phyloP scores from a whole-genome alignment of 2,113 vertebrate genomes.

The Oncorhynchus kisutch region DNA sequence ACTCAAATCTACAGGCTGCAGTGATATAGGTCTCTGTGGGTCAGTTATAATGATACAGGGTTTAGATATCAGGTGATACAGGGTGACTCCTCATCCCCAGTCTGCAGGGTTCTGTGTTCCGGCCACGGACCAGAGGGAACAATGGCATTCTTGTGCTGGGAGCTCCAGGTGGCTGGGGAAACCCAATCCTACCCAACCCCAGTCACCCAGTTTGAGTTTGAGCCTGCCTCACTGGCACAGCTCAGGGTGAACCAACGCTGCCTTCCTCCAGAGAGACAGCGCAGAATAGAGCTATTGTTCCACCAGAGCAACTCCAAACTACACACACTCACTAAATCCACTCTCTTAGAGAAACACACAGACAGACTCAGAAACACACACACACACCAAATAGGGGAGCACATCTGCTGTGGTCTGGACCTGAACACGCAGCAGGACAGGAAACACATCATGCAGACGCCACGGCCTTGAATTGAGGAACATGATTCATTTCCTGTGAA shows the following conservation, averaged over 20 bases:
- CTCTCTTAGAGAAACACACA: slow-evolving; percentile 4
- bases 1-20: too few relatives aligned
- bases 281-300: slow-evolving; percentile 76
- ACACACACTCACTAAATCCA: slow-evolving; percentile 51
- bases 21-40: too few relatives aligned
- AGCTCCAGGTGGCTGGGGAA: slow-evolving; percentile 78
- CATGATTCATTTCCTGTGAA: slow-evolving; percentile 73
- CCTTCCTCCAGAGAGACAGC: slow-evolving; percentile 65
- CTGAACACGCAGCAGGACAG: slow-evolving; percentile 50
- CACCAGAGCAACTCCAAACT: slow-evolving; percentile 40
- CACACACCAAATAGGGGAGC: slow-evolving; percentile 5
- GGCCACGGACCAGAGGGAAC: slow-evolving; percentile 47
- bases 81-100: not conserved
- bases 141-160: slow-evolving; percentile 77
- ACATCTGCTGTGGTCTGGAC: slow-evolving; percentile 48
- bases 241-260: slow-evolving; percentile 57
- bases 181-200: slow-evolving; percentile 70
- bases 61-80: not conserved
- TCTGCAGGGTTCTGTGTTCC: not conserved
- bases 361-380: not conserved
- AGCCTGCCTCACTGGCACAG: slow-evolving; percentile 61
- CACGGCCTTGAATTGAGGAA: slow-evolving; percentile 67
- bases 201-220: too few relatives aligned
- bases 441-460: slow-evolving; percentile 59
- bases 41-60: not conserved